Conservation (phyloP, 2,888 invertebrate genomes). For the Metellina segmentata region DNA sequence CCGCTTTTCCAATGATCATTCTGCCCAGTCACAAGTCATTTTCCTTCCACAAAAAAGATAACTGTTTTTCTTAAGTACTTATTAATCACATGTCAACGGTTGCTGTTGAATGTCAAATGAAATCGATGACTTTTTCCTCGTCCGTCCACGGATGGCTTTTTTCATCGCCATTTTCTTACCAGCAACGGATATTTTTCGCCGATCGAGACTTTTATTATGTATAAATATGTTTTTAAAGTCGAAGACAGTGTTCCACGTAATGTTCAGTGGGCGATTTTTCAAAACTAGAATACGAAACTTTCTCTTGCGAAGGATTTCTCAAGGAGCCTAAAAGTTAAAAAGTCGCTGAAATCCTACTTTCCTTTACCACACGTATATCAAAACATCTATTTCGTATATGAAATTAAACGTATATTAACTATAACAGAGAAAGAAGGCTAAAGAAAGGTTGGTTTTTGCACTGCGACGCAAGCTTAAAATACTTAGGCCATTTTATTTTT, state of each 20-base stretch:
- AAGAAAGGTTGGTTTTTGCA: no score
- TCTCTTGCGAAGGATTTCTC: no score
- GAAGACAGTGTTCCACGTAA: not conserved
- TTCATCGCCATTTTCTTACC: not conserved
- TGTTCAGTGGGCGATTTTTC: not conserved
- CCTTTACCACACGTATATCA: no score
- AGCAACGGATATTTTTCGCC: not conserved
- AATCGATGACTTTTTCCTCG: conserved; percentile 32
- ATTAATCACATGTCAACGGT: conserved; percentile 70
- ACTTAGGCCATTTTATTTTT: no score
- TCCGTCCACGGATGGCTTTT: not conserved
- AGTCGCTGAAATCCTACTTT: no score
- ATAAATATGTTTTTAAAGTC: not conserved
- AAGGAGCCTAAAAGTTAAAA: no score
- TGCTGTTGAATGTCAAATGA: conserved; percentile 46
- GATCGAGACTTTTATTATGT: not conserved
- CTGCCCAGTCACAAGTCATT: conserved; percentile 11
- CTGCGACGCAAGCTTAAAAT: no score
- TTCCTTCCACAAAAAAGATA: conserved; percentile 34
- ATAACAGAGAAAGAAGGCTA: no score
- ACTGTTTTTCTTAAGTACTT: conserved; percentile 67
- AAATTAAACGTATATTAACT: no score
- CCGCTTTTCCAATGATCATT: conserved; percentile 38
- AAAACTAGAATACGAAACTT: not conserved
- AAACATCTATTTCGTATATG: no score